Percentiles rank a stretch among this genome's conserved stretches.
Conservation (phyloP, 2,113 vertebrate genomes). For the Malurus alboscapulatus region DNA sequence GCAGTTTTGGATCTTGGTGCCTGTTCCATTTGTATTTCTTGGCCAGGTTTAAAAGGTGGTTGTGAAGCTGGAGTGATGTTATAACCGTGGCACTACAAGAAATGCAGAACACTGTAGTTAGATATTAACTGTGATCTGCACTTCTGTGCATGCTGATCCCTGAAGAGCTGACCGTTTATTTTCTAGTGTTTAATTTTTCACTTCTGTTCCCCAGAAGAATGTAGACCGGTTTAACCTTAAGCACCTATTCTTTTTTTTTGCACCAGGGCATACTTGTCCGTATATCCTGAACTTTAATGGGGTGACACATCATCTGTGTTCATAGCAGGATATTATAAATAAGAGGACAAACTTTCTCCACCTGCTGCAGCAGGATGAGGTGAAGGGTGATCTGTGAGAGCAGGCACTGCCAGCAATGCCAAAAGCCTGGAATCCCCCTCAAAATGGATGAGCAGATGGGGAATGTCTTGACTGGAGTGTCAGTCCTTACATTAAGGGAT, state of each 20-base stretch:
- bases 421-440: background rate
- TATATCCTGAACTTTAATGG: background rate
- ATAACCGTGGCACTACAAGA: background rate
- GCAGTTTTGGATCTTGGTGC: background rate
- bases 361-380: background rate
- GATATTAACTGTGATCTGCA: conserved; percentile 24
- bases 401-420: background rate
- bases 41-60: background rate
- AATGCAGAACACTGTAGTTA: background rate
- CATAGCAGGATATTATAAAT: background rate
- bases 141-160: background rate
- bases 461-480: background rate
- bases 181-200: conserved; percentile 67
- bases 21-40: background rate
- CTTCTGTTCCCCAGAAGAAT: conserved; percentile 54
- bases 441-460: background rate
- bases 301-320: background rate
- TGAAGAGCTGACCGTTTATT: conserved; percentile 43
- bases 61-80: background rate
- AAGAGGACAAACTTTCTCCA: background rate
- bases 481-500: background rate
- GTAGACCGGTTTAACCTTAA: conserved; percentile 32
- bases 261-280: rapidly evolving
- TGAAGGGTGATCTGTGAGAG: background rate
- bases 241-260: background rate